These are phyloP conservation scores for Drosophila bifasciata DNA, from an alignment of 1,140 invertebrate species.

Conservation along the genomic window DNA sequence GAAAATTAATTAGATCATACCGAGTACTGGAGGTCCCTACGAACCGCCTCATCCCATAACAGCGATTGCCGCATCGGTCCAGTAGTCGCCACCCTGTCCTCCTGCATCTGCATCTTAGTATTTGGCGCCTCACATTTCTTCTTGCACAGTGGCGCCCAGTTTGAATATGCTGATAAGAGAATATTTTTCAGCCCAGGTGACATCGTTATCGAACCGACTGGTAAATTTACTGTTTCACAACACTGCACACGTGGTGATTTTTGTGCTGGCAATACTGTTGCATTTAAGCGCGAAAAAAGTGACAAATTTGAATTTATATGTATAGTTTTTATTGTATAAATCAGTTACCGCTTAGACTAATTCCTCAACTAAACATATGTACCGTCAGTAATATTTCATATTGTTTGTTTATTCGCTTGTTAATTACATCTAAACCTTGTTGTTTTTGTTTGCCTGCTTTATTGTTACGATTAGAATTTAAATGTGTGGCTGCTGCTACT, in stretches of 20 bases:
- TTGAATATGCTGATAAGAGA: too few species aligned
- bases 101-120: too few species aligned
- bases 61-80: slow-evolving; percentile 91
- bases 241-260: too few species aligned
- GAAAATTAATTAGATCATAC: too few species aligned
- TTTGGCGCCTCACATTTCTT: too few species aligned
- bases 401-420: slow-evolving; percentile 34
- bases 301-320: slow-evolving; percentile 27
- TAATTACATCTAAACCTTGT: slow-evolving; percentile 59
- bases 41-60: slow-evolving; percentile 87
- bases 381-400: slow-evolving; percentile 54
- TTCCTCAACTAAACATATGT: slow-evolving; percentile 55
- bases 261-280: too few species aligned
- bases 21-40: not conserved
- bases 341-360: slow-evolving; percentile 66
- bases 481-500: slow-evolving; percentile 34
- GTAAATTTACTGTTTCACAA: too few species aligned
- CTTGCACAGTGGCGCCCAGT: too few species aligned
- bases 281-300: too few species aligned
- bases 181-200: too few species aligned
- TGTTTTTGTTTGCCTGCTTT: slow-evolving; percentile 44
- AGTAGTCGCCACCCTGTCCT: slow-evolving; percentile 85
- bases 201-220: too few species aligned
- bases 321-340: slow-evolving; percentile 71
- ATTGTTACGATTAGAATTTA: slow-evolving; percentile 46